Conservation (phyloP, 2,113 vertebrate species). For the Erinaceus europaeus region DNA sequence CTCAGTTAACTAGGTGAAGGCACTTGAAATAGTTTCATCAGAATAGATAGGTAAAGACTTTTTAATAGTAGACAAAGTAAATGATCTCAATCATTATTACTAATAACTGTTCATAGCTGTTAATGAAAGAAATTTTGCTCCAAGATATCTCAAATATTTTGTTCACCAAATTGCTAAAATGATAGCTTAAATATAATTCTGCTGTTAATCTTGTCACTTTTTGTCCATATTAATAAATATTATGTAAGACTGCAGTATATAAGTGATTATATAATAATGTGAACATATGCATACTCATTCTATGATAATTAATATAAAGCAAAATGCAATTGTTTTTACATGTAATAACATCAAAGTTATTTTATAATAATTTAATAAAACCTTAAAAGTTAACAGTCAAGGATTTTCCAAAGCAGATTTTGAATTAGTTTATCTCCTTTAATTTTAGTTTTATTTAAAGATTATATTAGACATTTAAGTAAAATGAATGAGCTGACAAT, state of each 20-base stretch:
- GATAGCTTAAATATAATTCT: background rate
- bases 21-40: background rate
- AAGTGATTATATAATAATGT: too few species aligned
- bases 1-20: too few species aligned
- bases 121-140: background rate
- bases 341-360: background rate
- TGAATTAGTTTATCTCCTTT: slow-evolving; percentile 19
- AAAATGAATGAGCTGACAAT: background rate
- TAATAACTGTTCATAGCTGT: background rate
- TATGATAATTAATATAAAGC: background rate
- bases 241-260: too few species aligned
- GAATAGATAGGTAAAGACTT: background rate
- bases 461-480: slow-evolving; percentile 25
- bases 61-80: background rate
- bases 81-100: background rate
- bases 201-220: background rate
- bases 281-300: background rate
- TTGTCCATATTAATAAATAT: background rate
- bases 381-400: slow-evolving; percentile 14
- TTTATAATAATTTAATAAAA: slow-evolving; percentile 29
- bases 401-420: background rate
- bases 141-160: slow-evolving; percentile 10
- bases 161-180: background rate
- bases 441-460: slow-evolving; percentile 31
- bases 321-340: background rate